Base-by-base conservation (phyloP, 2,888 invertebrate genomes). In the Chrysolina haemoptera region DNA sequence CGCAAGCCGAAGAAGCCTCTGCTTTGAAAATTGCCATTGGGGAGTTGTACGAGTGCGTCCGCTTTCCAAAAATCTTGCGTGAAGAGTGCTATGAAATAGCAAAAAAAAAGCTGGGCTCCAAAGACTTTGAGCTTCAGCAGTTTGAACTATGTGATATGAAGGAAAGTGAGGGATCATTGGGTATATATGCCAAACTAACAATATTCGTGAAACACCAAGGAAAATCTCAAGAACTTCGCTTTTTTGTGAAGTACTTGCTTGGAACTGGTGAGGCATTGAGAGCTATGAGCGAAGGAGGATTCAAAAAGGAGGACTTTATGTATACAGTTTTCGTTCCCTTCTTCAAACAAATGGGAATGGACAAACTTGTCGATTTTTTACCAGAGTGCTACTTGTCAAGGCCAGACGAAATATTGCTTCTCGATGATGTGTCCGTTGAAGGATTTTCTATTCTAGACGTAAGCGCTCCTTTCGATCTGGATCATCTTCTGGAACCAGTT, bases 21-120 rank as follows among this genome's bases (percentile, higher is more conserved):
- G 8, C 27, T 59, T 27, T 59, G n/a, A 59, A 35, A 4, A 35
- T n/a, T 6, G 59, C 59, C 22, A 59, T 59, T 59, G 22, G 2
- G n/a, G 59, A 59, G 35, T n/a, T 59, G 27, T 59, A 59, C n/a
- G 59, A 59, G 8, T 59, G 27, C 11, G n/a, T 35, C 6, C n/a
- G 59, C 14, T 35, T n/a, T n/a, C 35, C 59, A 14, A 35, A n/a
- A 59, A 27, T 59, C 9, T 4, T 35, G 12, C 59, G 59, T 9
- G 59, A 59, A 27, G 59, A 59, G n/a, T 59, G 59, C n/a, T 27
- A n/a, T 27, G 59, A 27, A n/a, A 59, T 59, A 5, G 35, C 11
- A 6, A 35, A 14, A 11, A 59, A 27, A 8, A 59, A 59, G 6
- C 27, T 59, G 16, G 59, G 35, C 2, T 27, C 59, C 22, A 59